A percentile compares a stretch with the other conserved stretches of the same genome.
Evolutionary conservation across 2,797 vertebrate genomes (phyloP).

Genomic region (Taenioides sp.): DNA sequence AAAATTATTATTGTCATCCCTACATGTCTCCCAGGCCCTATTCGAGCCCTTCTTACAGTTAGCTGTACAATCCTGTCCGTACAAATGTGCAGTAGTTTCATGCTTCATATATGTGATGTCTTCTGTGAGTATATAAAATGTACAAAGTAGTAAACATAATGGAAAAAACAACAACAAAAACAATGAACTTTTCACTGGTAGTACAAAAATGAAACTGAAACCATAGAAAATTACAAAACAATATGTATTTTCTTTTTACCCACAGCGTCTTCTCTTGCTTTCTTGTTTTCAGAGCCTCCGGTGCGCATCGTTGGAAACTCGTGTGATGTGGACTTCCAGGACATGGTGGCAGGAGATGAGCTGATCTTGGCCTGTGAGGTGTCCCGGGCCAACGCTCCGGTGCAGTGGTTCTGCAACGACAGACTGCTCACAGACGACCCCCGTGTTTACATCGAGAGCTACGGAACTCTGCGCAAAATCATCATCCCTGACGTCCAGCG

Average conservation of each 20-base stretch:
- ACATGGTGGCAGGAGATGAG: constrained; percentile 82
- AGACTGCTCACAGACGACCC: constrained; percentile 76
- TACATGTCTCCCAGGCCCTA: too few species aligned
- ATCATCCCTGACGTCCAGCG: constrained; percentile 75
- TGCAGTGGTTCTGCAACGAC: constrained; percentile 92
- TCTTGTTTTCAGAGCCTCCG: constrained; percentile 76
- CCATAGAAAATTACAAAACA: too few species aligned
- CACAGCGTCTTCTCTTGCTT: not conserved
- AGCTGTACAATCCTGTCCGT: too few species aligned
- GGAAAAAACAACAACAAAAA: too few species aligned
- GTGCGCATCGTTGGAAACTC: constrained; percentile 83
- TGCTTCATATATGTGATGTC: too few species aligned
- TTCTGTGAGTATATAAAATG: too few species aligned
- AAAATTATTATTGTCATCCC: too few species aligned
- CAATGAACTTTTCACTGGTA: not conserved
- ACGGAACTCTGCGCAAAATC: constrained; percentile 81
- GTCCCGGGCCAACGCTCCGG: constrained; percentile 79
- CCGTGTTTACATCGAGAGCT: constrained; percentile 81
- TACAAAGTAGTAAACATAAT: too few species aligned
- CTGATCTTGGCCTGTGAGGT: constrained; percentile 87
- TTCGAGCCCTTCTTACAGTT: too few species aligned
- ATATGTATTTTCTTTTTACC: too few species aligned
- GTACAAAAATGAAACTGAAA: too few species aligned
- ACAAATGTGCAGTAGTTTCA: too few species aligned
- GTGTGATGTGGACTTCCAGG: constrained; percentile 63